phyloP scores from a whole-genome alignment of 1,140 invertebrate species.

The Pseudomyrmex concolor region DNA sequence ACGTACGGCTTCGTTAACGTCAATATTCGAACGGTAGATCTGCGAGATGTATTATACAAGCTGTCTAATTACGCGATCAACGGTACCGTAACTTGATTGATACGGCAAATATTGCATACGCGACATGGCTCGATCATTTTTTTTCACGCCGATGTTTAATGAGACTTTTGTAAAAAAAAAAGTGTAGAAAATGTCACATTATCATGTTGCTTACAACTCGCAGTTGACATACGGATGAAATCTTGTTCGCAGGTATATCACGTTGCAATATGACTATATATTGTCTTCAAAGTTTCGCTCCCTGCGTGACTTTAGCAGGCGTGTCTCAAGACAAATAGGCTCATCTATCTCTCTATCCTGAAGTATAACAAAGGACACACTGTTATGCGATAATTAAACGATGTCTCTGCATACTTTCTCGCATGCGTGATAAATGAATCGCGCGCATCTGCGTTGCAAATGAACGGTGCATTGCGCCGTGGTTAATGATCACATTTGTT shows the following conservation, averaged over 20 bases:
- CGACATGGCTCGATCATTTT: not conserved
- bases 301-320: conserved; percentile 19
- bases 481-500: not conserved
- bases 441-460: conserved; percentile 18
- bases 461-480: not conserved
- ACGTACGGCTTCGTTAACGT: conserved; percentile 40
- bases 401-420: not conserved
- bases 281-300: conserved; percentile 9
- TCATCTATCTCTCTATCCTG: conserved; percentile 2
- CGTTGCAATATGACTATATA: not conserved
- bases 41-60: conserved; percentile 18
- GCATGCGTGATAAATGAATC: conserved; percentile 19
- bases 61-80: conserved; percentile 15
- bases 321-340: conserved; percentile 29
- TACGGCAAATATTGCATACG: not conserved
- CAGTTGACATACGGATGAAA: not conserved
- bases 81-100: not conserved
- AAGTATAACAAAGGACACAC: conserved; percentile 18
- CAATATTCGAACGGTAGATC: conserved; percentile 18
- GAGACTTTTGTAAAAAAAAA: conserved; percentile 3
- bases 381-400: conserved; percentile 32
- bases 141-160: conserved; percentile 4
- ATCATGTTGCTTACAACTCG: not conserved
- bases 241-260: conserved; percentile 26
- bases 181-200: not conserved